Base-by-base conservation (phyloP, 2,888 invertebrate genomes). In the Drosophila yooni region DNA sequence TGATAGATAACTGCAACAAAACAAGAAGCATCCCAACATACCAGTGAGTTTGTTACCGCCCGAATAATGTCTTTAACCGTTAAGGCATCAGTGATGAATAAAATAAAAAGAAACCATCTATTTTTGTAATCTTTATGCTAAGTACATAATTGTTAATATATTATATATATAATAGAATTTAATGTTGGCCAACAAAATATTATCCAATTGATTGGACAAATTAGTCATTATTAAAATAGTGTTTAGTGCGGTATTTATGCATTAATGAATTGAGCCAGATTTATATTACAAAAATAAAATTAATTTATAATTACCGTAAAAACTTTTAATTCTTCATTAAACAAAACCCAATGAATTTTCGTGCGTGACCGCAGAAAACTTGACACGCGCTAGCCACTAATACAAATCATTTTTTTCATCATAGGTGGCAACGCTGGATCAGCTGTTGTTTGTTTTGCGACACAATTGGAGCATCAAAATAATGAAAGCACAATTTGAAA, bases 351-450 rank as follows among this genome's bases (percentile, higher is more conserved):
- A 21, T 31, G 21, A 21, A 31, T 43, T 34, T 21, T 48, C 21
- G 46, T 60, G 33, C n/a, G 2, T n/a, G 6, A 8, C 13, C 13
- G 36, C 25, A 18, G 25, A 6, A 2, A 25, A 25, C 34, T 33
- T 56, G 69, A 21, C 58, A 46, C 29, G 43, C 15, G 27, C 29
- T 2, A 10, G 1, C 34, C 21, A 25, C n/a, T 29, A 15, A 27
- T n/a, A 10, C 25, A 8, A 13, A 10, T 2, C 33, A 13, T 25
- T 33, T 5, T 34, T 21, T 46, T 48, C 1, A 0, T 3, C 25
- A 8, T 29, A 64, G 48, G 31, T 74, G 76, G 71, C 76, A 76
- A 46, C 59, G 40, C 60, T 8, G n/a, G 8, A 25, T 11, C 43
- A 51, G 36, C 27, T 67, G 31, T 8, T 38, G 2, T 11, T 40